Evolutionary conservation across 2,797 vertebrate species (phyloP).

Genomic region (Sciurus carolinensis): DNA sequence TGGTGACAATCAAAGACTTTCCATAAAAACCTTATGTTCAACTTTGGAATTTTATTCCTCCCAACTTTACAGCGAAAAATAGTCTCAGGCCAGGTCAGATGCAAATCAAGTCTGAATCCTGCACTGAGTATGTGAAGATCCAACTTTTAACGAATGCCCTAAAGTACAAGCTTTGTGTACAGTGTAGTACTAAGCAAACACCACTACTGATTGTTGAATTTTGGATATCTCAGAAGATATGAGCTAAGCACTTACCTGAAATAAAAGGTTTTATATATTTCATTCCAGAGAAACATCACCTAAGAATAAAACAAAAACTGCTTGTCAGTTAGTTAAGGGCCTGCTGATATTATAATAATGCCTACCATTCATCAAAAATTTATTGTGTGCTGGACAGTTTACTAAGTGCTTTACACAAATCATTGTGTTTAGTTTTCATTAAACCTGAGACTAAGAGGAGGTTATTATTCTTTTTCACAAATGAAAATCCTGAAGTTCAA

Average conservation of each 20-base stretch:
- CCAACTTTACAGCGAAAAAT: constrained; percentile 44
- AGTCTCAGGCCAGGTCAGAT: constrained; percentile 42
- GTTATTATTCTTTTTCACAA: not conserved
- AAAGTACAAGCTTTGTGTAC: constrained; percentile 63
- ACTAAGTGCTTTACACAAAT: constrained; percentile 22
- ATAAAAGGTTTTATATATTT: constrained; percentile 55
- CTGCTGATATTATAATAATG: not conserved
- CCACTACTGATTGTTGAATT: constrained; percentile 82
- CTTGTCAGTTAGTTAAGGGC: not conserved
- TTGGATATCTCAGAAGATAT: constrained; percentile 62
- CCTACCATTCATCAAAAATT: constrained; percentile 8
- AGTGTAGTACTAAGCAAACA: constrained; percentile 79
- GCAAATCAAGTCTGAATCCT: constrained; percentile 48
- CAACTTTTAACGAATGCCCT: not conserved
- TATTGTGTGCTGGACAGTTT: not conserved
- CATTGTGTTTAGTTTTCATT: constrained; percentile 52
- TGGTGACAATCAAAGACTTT: constrained; percentile 53
- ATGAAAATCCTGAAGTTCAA: not conserved
- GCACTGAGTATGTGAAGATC: constrained; percentile 11
- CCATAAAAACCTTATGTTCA: constrained; percentile 63
- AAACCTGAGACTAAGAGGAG: constrained; percentile 1
- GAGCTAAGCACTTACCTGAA: constrained; percentile 61
- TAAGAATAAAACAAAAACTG: constrained; percentile 68
- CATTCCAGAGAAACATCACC: constrained; percentile 60
- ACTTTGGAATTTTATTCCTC: not conserved